Conservation (phyloP, 2,888 invertebrate species). For the Melitaea athalia region DNA sequence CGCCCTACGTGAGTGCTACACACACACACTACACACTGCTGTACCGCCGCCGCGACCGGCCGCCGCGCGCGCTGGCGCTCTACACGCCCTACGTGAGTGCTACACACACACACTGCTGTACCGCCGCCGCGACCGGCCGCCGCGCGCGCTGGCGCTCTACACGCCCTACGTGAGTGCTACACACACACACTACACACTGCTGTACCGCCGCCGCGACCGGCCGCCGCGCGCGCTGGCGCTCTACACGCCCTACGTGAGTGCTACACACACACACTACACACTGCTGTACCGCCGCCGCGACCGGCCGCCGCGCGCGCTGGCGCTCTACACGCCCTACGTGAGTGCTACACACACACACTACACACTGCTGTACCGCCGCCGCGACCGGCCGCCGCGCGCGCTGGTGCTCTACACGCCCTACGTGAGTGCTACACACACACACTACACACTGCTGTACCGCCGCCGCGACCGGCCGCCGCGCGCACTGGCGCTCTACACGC, state of each 20-base stretch:
- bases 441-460: slow-evolving; percentile 94
- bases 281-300: slow-evolving; percentile 87
- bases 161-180: slow-evolving; percentile 29
- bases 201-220: slow-evolving; percentile 83
- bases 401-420: slow-evolving; percentile 53
- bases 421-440: neutral
- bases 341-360: neutral
- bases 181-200: slow-evolving; percentile 82
- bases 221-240: slow-evolving; percentile 60
- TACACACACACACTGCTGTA: slow-evolving; percentile 85
- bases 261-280: neutral
- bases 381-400: slow-evolving; percentile 50
- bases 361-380: slow-evolving; percentile 89
- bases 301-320: slow-evolving; percentile 56
- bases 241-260: slow-evolving; percentile 30
- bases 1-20: slow-evolving; percentile 28
- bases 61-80: slow-evolving; percentile 61
- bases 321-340: slow-evolving; percentile 44
- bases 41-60: slow-evolving; percentile 79
- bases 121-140: slow-evolving; percentile 58
- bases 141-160: slow-evolving; percentile 61
- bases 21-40: slow-evolving; percentile 85
- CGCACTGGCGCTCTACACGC: slow-evolving; percentile 60
- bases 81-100: slow-evolving; percentile 30
- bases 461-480: slow-evolving; percentile 43